Evolutionary conservation across 1,140 invertebrate genomes (phyloP), one percentile per base, ranked within the genome.

Genomic region (Littorina saxatilis): DNA sequence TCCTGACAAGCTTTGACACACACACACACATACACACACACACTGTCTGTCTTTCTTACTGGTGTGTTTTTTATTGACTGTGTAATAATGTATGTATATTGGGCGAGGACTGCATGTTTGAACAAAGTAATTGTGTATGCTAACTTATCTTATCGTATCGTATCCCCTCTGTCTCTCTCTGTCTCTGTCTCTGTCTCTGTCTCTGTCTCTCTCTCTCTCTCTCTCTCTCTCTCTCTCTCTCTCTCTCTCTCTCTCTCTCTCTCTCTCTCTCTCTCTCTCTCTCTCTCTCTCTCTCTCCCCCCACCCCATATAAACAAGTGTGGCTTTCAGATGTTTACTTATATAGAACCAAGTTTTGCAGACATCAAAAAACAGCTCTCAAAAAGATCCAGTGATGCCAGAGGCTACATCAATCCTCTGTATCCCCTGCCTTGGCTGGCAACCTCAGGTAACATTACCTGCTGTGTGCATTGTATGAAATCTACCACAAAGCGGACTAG

Each of bases 141-240:
- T n/a, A n/a, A n/a, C n/a, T 32, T 76, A 11, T 76, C 15, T 52
- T 32, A n/a, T 20, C 29, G 7, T 52, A 5, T 52, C 15, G 9
- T 32, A 47, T 2, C 29, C 39, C 50, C 37, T 52, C 29, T 52
- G 39, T 76, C 37, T 52, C 47, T 27, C 29, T 76, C 73, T 52
- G 7, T 47, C 73, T 76, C 39, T 47, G 7, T 76, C 29, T 76
- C 73, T 76, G 39, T 27, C 47, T 76, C 73, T 76, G 7, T 52
- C 73, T 76, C 47, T 52, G 15, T 76, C 73, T 76, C 73, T 52
- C 47, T 52, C 73, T 76, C 73, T 76, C 73, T 35, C 75, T 58
- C 32, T 32, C 75, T 77, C 75, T 58, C 52, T 58, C 75, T 77
- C 75, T 58, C 52, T 77, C 75, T 77, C 52, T 58, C 75, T 77